Base-by-base conservation (phyloP, 2,888 invertebrate species). In the Uloborus plumipes region DNA sequence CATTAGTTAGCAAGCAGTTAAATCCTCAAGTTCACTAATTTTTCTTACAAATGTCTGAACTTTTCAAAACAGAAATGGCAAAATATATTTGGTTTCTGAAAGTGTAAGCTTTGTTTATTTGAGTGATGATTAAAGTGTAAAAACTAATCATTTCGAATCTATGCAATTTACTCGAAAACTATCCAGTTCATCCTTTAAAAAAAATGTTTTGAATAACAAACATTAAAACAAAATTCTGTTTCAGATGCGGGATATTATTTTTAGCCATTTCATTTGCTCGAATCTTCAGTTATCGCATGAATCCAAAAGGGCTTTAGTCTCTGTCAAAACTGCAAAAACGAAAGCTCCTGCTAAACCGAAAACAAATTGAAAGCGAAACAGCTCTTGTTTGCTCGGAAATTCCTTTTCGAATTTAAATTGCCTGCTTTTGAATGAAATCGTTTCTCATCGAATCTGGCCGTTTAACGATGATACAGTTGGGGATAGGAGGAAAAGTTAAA, bases 361-460 rank as follows among this genome's bases (percentile, higher is more conserved):
- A 18, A 20, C 55, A 55, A 55, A 55, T 55, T 55, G 55, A 55
- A 55, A 55, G n/a, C 55, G 55, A 20, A 55, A 55, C 20, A 55
- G 20, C 16, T 55, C 55, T 20, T 16, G 18, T 55, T 55, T 55
- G 39, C 55, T 55, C 11, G 9, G 55, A 16, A 55, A 20, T 18
- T 66, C 39, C 55, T 58, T 66, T 75, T 75, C 58, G 74, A 75
- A 75, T 75, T 55, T 26, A 75, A 75, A 75, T 75, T 66, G 58
- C 58, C 74, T 75, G 58, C 65, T 75, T 66, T 39, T 53, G 18
- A 66, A 64, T 26, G 50, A 26, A 18, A 16, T n/a, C 26, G 47
- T 55, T 65, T 61, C 47, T 26, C 59, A 47, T 39, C 6, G 39
- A 6, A 39, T 39, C 39, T 39, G 39, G 39, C 39, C 9, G 9